Evolutionary conservation across 37 sponge, comb jelly and placozoan species (phyloP).

Genomic region (Geodia barretti): DNA sequence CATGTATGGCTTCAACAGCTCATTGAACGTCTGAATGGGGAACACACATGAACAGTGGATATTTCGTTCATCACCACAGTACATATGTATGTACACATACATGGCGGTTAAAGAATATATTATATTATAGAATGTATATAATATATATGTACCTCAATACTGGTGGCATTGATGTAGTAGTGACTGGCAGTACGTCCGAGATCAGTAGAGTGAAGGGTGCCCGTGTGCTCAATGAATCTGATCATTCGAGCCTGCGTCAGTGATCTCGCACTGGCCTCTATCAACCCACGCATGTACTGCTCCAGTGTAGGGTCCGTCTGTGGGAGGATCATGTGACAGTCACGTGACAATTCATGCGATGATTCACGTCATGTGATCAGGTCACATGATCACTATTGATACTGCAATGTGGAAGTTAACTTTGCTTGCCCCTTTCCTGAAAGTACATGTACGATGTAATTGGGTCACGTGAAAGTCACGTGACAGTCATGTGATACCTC

Average conservation of each 20-base stretch:
- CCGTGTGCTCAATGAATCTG: constrained; percentile 76
- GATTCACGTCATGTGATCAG: no score
- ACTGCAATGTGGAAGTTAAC: background rate
- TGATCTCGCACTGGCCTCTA: constrained; percentile 60
- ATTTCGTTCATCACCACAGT: no score
- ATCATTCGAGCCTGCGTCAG: constrained; percentile 94
- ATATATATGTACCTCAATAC: constrained; percentile 92
- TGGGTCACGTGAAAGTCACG: constrained; percentile 1
- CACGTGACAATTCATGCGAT: no score
- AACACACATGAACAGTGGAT: background rate
- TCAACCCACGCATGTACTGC: constrained; percentile 58
- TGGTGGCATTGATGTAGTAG: constrained; percentile 93
- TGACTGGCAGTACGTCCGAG: constrained; percentile 93
- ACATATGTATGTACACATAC: no score
- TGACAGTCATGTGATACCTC: constrained; percentile 38
- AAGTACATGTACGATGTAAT: background rate
- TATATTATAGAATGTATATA: no score
- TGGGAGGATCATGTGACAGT: background rate
- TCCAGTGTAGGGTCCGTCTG: constrained; percentile 82
- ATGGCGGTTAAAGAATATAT: no score
- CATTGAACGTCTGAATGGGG: constrained; percentile 74
- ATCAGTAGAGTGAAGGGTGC: constrained; percentile 80
- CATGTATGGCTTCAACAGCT: constrained; percentile 73
- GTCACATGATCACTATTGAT: no score
- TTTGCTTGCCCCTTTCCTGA: background rate